Evolutionary conservation across 2,888 invertebrate genomes (phyloP).

Genomic region (Dicyrtomina minuta): DNA sequence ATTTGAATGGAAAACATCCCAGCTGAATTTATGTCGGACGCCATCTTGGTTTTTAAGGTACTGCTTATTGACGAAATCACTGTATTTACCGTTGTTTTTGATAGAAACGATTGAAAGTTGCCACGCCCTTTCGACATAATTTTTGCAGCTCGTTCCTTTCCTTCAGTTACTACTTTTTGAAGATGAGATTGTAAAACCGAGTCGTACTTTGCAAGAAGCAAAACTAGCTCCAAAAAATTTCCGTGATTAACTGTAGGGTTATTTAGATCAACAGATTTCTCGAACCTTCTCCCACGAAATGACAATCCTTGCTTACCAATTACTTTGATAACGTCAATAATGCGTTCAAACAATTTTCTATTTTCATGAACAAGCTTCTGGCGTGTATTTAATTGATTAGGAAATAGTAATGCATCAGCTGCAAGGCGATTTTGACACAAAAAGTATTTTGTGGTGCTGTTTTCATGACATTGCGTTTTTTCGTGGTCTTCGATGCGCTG

Average conservation of each 20-base stretch:
- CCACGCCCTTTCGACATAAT: not conserved
- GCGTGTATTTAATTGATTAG: not conserved
- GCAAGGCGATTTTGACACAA: not conserved
- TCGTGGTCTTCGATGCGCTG: not conserved
- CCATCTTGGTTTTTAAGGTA: not conserved
- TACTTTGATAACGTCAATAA: not conserved
- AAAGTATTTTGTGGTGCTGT: not conserved
- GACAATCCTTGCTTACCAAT: no score
- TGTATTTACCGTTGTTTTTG: no score
- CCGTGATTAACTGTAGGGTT: not conserved
- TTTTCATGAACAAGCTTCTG: not conserved
- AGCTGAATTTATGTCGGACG: no score
- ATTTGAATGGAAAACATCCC: no score
- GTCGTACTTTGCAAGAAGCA: not conserved
- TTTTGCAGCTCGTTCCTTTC: not conserved
- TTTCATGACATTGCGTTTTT: not conserved
- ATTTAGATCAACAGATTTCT: not conserved
- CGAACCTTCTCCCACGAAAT: not conserved
- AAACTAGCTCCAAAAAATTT: not conserved
- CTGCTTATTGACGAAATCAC: not conserved
- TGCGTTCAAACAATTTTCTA: not conserved
- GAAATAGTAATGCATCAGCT: not conserved
- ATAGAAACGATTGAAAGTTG: not conserved
- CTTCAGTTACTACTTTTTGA: no score
- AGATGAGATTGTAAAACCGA: not conserved